A percentile compares a stretch with the other conserved stretches of the same genome.
These are phyloP conservation scores for Tragelaphus strepsiceros DNA, from an alignment of 2,113 vertebrate species.

Conservation along the genomic window DNA sequence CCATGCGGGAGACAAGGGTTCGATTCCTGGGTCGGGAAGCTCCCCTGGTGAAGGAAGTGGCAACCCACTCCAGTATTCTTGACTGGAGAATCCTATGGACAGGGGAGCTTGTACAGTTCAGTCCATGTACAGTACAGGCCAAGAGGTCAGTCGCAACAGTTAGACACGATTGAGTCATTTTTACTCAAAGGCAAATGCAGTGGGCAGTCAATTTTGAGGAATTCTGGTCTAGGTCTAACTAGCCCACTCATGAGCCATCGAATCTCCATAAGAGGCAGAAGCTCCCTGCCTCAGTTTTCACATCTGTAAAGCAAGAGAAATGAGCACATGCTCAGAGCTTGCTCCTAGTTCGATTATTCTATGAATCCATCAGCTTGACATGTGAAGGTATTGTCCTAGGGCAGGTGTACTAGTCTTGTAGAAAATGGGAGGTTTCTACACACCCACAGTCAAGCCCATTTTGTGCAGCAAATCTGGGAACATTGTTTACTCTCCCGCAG, in stretches of 20 bases:
- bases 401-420: conserved; percentile 18
- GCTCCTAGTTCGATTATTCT: not conserved
- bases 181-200: not conserved
- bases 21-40: not conserved
- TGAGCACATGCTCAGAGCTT: not conserved
- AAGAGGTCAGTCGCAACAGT: not conserved
- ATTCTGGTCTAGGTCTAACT: not conserved
- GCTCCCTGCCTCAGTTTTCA: not conserved
- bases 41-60: not conserved
- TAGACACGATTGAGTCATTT: not conserved
- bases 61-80: not conserved
- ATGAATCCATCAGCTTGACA: not conserved
- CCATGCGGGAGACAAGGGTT: not conserved
- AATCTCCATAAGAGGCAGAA: not conserved
- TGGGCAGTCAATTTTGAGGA: not conserved
- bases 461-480: conserved; percentile 38
- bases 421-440: not conserved
- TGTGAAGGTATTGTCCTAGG: not conserved
- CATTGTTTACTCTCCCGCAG: conserved; percentile 42
- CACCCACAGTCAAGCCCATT: not conserved
- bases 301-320: not conserved
- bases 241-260: not conserved
- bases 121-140: not conserved
- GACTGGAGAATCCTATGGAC: not conserved
- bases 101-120: not conserved